phyloP scores from a whole-genome alignment of 2,113 vertebrate species.

The Tylochromis polylepis region DNA sequence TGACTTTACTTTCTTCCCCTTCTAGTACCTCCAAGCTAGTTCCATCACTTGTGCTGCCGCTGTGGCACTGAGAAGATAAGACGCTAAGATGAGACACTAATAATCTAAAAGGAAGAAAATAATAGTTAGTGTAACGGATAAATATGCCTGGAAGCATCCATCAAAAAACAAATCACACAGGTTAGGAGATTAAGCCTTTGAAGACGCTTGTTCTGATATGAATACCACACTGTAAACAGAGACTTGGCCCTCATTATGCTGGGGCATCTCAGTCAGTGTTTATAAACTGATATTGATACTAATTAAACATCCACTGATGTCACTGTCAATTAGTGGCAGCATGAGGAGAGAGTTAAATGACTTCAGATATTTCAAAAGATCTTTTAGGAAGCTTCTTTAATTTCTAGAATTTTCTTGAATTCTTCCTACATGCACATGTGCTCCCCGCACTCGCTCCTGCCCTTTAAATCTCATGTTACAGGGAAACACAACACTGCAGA shows the following conservation, averaged over 20 bases:
- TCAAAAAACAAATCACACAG: neutral
- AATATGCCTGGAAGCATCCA: neutral
- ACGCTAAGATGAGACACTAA: neutral
- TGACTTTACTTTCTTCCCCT: constrained; percentile 1
- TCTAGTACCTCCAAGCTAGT: neutral
- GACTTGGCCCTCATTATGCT: neutral
- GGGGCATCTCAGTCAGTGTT: neutral
- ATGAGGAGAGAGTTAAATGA: neutral
- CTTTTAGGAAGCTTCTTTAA: constrained; percentile 13
- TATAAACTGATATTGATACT: constrained; percentile 8
- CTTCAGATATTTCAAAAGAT: neutral
- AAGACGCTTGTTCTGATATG: neutral
- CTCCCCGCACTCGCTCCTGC: neutral
- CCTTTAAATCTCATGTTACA: constrained; percentile 14
- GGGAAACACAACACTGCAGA: constrained; percentile 60
- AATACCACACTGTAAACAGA: neutral
- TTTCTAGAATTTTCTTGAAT: neutral
- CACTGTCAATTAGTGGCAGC: constrained; percentile 17
- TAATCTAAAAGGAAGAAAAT: neutral
- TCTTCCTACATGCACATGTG: neutral
- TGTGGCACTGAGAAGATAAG: neutral
- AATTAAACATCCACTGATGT: constrained; percentile 28
- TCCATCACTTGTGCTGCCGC: neutral
- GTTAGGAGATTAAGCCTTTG: neutral
- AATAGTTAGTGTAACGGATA: neutral